Evolutionary conservation across 2,888 invertebrate species (phyloP).

Genomic region (Calameuta idolon): DNA sequence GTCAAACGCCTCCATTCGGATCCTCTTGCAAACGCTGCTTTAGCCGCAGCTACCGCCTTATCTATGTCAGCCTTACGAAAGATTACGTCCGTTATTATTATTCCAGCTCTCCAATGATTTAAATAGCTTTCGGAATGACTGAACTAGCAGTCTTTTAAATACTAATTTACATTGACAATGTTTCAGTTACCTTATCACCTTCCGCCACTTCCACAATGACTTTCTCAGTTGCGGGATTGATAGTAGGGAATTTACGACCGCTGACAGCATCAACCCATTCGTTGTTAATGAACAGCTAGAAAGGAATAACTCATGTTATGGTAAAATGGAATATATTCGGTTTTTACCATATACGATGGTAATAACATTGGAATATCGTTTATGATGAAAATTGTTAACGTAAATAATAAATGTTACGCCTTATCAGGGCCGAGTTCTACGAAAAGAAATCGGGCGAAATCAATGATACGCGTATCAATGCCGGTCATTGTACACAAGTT

Average conservation of each 20-base stretch:
- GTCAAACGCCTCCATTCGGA: conserved; percentile 70
- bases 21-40: conserved; percentile 70
- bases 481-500: no score
- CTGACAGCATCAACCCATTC: conserved; percentile 68
- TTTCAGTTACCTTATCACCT: conserved; percentile 67
- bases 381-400: not conserved
- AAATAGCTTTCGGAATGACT: not conserved
- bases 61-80: conserved; percentile 67
- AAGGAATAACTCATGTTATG: conserved; percentile 11
- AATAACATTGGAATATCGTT: not conserved
- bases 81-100: not conserved
- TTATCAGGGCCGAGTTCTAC: no score
- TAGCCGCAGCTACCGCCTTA: conserved; percentile 68
- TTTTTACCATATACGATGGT: not conserved
- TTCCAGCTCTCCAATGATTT: not conserved
- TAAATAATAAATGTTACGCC: not conserved
- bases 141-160: not conserved
- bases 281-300: conserved; percentile 60
- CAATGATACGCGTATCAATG: no score
- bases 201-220: conserved; percentile 70
- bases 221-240: conserved; percentile 71
- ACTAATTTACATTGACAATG: not conserved
- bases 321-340: not conserved
- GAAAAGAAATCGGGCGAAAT: no score
- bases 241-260: conserved; percentile 73